Evolutionary conservation across 2,113 vertebrate genomes (phyloP).

Genomic region (Sakesphorus luctuosus): DNA sequence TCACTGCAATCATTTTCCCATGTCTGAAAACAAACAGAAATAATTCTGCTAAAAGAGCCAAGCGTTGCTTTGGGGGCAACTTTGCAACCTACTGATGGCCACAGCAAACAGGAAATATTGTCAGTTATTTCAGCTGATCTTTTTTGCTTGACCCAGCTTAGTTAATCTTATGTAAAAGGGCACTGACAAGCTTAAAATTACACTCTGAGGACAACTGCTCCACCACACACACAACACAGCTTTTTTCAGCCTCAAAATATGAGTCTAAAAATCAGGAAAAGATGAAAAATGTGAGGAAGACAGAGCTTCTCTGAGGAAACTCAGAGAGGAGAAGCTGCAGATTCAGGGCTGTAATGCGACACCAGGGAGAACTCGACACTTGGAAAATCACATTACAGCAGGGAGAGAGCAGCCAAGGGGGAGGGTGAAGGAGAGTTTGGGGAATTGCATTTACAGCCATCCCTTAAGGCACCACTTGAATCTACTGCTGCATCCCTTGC

Average conservation of each 20-base stretch:
- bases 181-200: not conserved
- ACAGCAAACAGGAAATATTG: not conserved
- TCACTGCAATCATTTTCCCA: not conserved
- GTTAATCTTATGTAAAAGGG: not conserved
- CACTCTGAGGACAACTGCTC: not conserved
- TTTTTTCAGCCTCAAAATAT: not conserved
- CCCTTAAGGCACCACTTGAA: not conserved
- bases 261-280: not conserved
- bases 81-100: conserved; percentile 7
- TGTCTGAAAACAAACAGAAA: conserved; percentile 31
- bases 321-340: not conserved
- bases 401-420: not conserved
- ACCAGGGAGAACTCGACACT: conserved; percentile 16
- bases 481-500: not conserved
- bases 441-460: conserved; percentile 8
- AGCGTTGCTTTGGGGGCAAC: not conserved
- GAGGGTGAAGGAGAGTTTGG: conserved; percentile 40
- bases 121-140: not conserved
- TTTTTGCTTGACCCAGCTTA: conserved; percentile 22
- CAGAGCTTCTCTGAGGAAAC: not conserved
- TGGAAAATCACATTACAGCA: conserved; percentile 50
- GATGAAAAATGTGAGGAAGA: not conserved
- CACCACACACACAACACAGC: not conserved
- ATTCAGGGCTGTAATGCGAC: conserved; percentile 16
- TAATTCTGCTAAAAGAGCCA: not conserved